These are phyloP conservation scores for Scaptomyza hsui DNA, from an alignment of 1,140 invertebrate species.

Conservation along the genomic window DNA sequence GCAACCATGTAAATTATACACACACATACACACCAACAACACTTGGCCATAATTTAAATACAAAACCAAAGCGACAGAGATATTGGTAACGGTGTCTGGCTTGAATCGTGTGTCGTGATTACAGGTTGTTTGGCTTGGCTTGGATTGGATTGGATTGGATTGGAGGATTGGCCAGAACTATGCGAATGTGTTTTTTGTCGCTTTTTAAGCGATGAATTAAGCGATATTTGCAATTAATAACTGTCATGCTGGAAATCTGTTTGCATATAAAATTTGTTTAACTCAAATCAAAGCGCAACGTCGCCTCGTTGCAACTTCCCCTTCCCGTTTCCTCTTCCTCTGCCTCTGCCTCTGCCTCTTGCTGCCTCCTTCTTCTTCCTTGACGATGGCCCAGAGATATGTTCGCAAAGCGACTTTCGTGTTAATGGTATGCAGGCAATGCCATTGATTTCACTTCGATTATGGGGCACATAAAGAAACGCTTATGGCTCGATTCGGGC, in stretches of 20 bases:
- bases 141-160: too few relatives aligned
- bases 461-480: conserved; percentile 76
- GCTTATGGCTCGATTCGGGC: conserved; percentile 63
- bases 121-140: conserved; percentile 70
- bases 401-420: conserved; percentile 73
- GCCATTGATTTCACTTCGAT: conserved; percentile 82
- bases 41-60: conserved; percentile 43
- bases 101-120: conserved; percentile 77
- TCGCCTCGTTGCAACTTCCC: neutral
- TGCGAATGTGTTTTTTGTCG: conserved; percentile 69
- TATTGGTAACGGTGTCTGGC: conserved; percentile 36
- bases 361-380: conserved; percentile 23
- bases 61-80: neutral
- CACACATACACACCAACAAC: conserved; percentile 4
- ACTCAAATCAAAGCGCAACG: conserved; percentile 68
- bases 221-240: conserved; percentile 84
- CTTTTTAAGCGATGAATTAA: conserved; percentile 82
- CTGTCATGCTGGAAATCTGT: conserved; percentile 81
- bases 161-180: conserved; percentile 57
- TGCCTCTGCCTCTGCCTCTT: neutral
- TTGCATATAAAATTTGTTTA: conserved; percentile 81
- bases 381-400: conserved; percentile 64
- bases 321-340: neutral
- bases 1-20: conserved; percentile 78
- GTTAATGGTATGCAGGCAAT: conserved; percentile 81